These are phyloP conservation scores for Drosophila nigricruria DNA, from an alignment of 2,888 invertebrate genomes.

Conservation along the genomic window DNA sequence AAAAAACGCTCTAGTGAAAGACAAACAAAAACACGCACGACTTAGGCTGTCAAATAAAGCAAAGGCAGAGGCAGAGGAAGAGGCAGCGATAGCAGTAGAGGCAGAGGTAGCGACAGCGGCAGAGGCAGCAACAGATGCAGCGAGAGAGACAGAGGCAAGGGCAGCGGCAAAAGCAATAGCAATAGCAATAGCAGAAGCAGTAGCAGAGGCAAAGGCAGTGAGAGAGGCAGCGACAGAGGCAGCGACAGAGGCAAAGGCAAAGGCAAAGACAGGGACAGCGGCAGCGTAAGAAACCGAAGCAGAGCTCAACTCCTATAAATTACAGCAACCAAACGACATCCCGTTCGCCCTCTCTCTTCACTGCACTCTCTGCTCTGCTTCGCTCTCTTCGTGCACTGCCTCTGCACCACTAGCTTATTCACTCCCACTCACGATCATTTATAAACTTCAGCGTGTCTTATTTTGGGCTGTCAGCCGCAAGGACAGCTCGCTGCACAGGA, in stretches of 20 bases:
- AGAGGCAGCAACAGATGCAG: background rate
- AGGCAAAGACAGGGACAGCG: background rate
- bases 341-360: background rate
- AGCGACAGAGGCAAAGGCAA: background rate
- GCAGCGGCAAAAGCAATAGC: background rate
- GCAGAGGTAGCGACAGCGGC: background rate
- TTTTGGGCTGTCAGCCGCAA: slow-evolving; percentile 59
- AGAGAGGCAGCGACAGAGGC: background rate
- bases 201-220: background rate
- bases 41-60: slow-evolving; percentile 54
- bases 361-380: background rate
- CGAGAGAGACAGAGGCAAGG: background rate
- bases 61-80: background rate
- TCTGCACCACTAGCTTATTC: background rate
- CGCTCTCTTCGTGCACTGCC: background rate
- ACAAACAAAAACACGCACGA: slow-evolving; percentile 64
- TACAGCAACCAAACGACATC: background rate
- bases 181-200: background rate
- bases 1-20: slow-evolving; percentile 24
- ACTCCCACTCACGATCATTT: slow-evolving; percentile 63
- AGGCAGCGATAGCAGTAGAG: background rate
- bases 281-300: background rate
- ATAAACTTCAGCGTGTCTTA: slow-evolving; percentile 68
- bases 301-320: slow-evolving; percentile 6
- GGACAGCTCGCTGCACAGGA: slow-evolving; percentile 59